Evolutionary conservation across 2,888 invertebrate species (phyloP).

Genomic region (Mythimna albipuncta): DNA sequence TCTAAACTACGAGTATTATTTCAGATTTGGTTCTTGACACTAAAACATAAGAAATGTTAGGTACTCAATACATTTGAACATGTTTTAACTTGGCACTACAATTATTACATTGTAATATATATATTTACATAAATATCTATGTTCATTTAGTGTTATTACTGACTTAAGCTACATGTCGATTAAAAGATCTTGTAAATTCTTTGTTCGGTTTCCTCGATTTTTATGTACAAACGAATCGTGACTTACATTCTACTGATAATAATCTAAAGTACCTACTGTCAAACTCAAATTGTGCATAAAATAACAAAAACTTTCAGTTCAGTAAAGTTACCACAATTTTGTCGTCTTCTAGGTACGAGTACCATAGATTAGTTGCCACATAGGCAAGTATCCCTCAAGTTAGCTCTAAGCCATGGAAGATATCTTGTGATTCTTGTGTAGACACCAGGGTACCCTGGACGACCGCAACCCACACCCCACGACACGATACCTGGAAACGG

Average conservation of each 20-base stretch:
- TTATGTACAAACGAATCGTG: conserved; percentile 20
- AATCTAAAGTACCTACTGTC: neutral
- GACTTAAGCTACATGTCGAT: conserved; percentile 7
- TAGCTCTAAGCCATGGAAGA: conserved; percentile 94
- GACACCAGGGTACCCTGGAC: conserved; percentile 94
- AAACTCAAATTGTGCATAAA: neutral
- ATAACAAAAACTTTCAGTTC: neutral
- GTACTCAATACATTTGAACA: conserved; percentile 58
- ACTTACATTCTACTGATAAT: neutral
- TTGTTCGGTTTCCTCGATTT: conserved; percentile 14
- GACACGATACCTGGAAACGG: conserved; percentile 93
- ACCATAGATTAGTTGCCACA: conserved; percentile 86
- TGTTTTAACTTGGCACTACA: conserved; percentile 60
- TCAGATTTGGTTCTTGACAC: conserved; percentile 58
- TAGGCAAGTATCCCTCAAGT: conserved; percentile 94
- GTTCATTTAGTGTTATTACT: conserved; percentile 1
- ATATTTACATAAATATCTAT: conserved; percentile 24
- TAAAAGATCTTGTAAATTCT: conserved; percentile 14
- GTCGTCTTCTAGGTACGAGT: conserved; percentile 1
- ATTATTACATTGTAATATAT: conserved; percentile 37
- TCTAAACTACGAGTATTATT: conserved; percentile 64
- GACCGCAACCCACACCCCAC: conserved; percentile 95
- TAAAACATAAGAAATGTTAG: conserved; percentile 35
- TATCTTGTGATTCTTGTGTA: conserved; percentile 93
- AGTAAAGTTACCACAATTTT: neutral